Conservation (phyloP, 2,888 invertebrate genomes). For the Bellardia bayeri region DNA sequence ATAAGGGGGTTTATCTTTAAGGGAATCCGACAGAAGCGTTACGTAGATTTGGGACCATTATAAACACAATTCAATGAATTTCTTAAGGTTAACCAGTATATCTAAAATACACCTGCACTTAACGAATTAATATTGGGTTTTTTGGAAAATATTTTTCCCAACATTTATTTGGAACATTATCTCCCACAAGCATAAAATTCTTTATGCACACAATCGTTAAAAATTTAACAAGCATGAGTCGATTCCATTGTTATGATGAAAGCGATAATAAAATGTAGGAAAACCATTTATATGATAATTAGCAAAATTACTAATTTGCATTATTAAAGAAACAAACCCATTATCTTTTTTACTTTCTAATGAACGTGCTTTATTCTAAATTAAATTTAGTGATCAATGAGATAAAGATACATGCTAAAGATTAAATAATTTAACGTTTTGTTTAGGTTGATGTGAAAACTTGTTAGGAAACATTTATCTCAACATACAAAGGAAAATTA, state of each 20-base stretch:
- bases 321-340: neutral
- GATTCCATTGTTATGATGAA: neutral
- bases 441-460: slow-evolving; percentile 4
- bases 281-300: slow-evolving; percentile 7
- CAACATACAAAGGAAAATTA: neutral
- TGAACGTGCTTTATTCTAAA: neutral
- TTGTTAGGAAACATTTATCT: neutral
- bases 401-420: neutral
- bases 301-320: neutral
- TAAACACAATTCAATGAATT: no score
- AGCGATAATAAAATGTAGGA: neutral
- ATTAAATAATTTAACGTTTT: neutral
- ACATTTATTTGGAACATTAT: no score
- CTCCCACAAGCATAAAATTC: no score
- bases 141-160: no score
- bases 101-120: no score
- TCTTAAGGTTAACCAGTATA: no score
- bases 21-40: no score
- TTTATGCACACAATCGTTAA: neutral
- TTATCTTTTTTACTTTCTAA: neutral
- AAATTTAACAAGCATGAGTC: neutral
- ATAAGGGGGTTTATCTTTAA: no score
- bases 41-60: no score
- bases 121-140: no score
- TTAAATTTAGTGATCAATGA: neutral